Evolutionary conservation across 1,140 invertebrate genomes (phyloP).

Genomic region (Proctacanthus coquilletti): DNA sequence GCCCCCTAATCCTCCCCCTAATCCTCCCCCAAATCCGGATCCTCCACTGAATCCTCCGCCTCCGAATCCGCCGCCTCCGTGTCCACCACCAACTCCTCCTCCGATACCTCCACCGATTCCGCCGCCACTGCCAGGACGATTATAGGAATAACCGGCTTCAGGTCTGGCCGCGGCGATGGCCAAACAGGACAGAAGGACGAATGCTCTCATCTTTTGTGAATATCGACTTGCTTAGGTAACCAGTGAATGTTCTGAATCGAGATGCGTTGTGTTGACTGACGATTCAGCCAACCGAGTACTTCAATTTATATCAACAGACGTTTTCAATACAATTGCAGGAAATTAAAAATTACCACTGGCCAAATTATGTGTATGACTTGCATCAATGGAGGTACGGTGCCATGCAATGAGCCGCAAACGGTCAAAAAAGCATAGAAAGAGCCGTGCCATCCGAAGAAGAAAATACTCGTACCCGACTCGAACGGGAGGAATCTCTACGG

Average conservation of each 20-base stretch:
- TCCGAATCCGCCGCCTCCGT: constrained; percentile 9
- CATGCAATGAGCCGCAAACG: no score
- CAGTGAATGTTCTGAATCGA: no score
- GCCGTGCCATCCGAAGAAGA: no score
- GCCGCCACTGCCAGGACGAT: constrained; percentile 34
- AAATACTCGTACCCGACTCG: no score
- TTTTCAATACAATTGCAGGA: no score
- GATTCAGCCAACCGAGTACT: background rate
- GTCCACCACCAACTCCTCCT: constrained; percentile 13
- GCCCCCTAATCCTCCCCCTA: constrained; percentile 16
- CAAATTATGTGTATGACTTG: no score
- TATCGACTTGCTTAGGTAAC: constrained; percentile 3
- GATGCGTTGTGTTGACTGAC: constrained; percentile 8
- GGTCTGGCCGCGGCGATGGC: constrained; percentile 40
- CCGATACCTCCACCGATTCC: constrained; percentile 13
- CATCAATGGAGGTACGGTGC: no score
- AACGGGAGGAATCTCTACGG: no score
- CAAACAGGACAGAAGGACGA: constrained; percentile 39
- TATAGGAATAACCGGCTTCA: constrained; percentile 43
- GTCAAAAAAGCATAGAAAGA: no score
- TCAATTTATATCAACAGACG: constrained; percentile 7
- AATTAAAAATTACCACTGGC: no score
- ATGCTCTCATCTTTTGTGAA: constrained; percentile 23
- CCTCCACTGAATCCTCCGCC: constrained; percentile 15
- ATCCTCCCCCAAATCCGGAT: constrained; percentile 13